Evolutionary conservation across 1,140 invertebrate genomes (phyloP).

Genomic region (Heliothis subflexa): DNA sequence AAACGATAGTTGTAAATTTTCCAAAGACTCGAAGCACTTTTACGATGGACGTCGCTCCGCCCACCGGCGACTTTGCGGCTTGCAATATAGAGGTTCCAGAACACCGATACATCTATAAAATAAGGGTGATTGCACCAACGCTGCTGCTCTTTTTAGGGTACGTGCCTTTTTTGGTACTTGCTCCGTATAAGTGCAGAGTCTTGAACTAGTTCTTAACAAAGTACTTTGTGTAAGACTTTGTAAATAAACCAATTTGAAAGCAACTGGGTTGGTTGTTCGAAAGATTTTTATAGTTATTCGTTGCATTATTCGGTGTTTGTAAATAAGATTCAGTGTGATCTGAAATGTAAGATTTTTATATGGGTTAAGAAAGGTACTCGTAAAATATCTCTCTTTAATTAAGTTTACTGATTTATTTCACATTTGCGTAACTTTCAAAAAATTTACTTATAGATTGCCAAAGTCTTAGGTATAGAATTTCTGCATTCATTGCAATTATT

Average conservation of each 20-base stretch:
- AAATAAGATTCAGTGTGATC: too few relatives aligned
- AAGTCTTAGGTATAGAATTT: too few relatives aligned
- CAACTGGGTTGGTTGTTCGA: not conserved
- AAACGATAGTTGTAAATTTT: slow-evolving; percentile 82
- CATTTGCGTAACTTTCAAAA: too few relatives aligned
- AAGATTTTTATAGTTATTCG: not conserved
- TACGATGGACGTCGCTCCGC: slow-evolving; percentile 77
- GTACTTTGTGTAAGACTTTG: slow-evolving; percentile 11
- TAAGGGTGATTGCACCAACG: slow-evolving; percentile 51
- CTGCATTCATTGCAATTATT: too few relatives aligned
- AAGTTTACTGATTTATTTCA: too few relatives aligned
- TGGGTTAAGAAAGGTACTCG: too few relatives aligned
- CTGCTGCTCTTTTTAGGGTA: slow-evolving; percentile 31
- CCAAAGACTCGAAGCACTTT: slow-evolving; percentile 73
- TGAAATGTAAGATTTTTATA: too few relatives aligned
- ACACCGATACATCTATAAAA: slow-evolving; percentile 78
- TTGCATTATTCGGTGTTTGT: not conserved
- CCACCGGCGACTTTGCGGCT: slow-evolving; percentile 78
- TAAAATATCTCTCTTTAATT: too few relatives aligned
- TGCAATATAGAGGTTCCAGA: slow-evolving; percentile 64
- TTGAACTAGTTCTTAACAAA: slow-evolving; percentile 26
- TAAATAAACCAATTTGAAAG: not conserved
- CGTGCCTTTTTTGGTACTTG: slow-evolving; percentile 29
- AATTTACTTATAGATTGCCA: too few relatives aligned
- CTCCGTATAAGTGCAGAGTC: slow-evolving; percentile 11